Percentiles rank a stretch among this genome's conserved stretches.
These are phyloP conservation scores for Diadema setosum DNA, from an alignment of 35 echinoderm and acorn worm genomes.

Conservation along the genomic window DNA sequence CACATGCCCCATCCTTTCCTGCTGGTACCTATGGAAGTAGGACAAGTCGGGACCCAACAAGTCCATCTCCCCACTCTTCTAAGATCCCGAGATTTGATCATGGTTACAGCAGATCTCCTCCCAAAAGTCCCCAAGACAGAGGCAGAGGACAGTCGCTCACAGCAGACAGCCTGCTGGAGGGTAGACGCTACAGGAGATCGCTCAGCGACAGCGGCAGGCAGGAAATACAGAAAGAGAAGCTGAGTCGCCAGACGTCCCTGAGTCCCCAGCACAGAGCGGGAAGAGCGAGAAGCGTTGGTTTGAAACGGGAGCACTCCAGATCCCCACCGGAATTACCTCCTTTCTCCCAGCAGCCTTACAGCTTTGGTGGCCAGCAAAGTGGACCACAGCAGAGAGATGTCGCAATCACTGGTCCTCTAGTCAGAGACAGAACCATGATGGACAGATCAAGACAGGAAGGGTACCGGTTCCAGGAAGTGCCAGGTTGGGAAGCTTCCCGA, in stretches of 20 bases:
- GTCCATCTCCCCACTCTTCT: slow-evolving; percentile 7
- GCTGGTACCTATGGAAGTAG: slow-evolving; percentile 61
- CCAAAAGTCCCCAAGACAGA: slow-evolving; percentile 6
- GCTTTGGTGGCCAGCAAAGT: background rate
- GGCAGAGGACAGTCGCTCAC: background rate
- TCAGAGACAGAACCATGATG: background rate
- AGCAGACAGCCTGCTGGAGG: background rate
- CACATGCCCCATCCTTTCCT: slow-evolving; percentile 71
- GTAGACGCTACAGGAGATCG: background rate
- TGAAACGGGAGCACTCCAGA: background rate
- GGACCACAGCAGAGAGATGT: background rate
- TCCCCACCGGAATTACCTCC: background rate
- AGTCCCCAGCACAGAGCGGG: background rate
- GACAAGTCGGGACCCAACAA: background rate
- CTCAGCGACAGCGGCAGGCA: background rate
- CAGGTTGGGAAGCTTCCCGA: background rate
- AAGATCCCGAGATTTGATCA: slow-evolving; percentile 50
- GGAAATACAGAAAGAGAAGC: background rate
- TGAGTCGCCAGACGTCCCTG: background rate
- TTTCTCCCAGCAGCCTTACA: background rate
- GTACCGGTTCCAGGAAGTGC: too few species aligned
- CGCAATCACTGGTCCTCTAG: background rate
- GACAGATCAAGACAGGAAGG: background rate
- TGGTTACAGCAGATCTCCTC: background rate
- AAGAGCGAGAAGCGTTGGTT: background rate